These are phyloP conservation scores for Acleris sparsana DNA, from an alignment of 2,888 invertebrate genomes.

Conservation along the genomic window DNA sequence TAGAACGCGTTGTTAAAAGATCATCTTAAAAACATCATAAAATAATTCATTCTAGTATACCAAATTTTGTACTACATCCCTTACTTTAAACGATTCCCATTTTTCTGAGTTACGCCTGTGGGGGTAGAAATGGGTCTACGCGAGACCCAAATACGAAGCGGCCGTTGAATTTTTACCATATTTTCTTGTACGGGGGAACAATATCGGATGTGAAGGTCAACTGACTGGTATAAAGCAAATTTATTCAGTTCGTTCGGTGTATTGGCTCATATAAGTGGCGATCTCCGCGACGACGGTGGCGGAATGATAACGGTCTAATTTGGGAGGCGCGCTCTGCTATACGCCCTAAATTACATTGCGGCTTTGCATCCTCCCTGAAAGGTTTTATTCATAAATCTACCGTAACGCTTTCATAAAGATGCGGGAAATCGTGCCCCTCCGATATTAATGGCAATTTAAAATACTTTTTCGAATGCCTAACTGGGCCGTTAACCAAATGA, in stretches of 20 bases:
- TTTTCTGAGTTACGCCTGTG: constrained; percentile 50
- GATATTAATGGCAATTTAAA: constrained; percentile 58
- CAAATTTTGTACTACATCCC: background rate
- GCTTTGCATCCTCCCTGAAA: constrained; percentile 76
- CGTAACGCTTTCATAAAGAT: constrained; percentile 79
- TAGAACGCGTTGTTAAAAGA: no score
- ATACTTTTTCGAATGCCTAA: constrained; percentile 45
- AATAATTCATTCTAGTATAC: no score
- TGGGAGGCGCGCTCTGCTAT: constrained; percentile 68
- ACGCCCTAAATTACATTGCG: constrained; percentile 79
- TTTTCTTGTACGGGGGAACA: constrained; percentile 72
- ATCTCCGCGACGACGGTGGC: constrained; percentile 75
- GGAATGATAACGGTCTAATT: constrained; percentile 83
- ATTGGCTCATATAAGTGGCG: constrained; percentile 81
- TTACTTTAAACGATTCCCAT: constrained; percentile 58
- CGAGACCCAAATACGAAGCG: constrained; percentile 54
- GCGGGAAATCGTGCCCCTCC: constrained; percentile 68
- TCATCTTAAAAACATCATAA: no score
- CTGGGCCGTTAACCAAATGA: constrained; percentile 33
- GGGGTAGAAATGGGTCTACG: constrained; percentile 44
- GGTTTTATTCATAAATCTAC: constrained; percentile 83
- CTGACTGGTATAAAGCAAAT: constrained; percentile 78
- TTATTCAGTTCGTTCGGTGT: constrained; percentile 79
- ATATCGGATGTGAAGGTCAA: constrained; percentile 81
- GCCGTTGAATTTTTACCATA: constrained; percentile 64